Base-by-base conservation (phyloP, 2,888 invertebrate species). In the Schizotus pectinicornis region DNA sequence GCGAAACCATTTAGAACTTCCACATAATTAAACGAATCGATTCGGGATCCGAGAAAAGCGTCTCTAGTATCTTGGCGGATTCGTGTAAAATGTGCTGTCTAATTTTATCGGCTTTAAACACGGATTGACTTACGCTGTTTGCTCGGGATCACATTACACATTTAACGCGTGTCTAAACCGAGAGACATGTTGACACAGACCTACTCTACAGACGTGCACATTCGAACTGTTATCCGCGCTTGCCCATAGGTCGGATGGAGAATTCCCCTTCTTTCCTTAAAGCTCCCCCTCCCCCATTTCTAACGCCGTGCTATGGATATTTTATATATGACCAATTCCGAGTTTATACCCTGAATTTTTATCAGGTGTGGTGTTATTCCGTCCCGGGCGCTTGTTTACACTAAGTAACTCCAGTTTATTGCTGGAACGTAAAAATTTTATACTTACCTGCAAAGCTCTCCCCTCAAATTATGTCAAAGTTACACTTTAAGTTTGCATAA, bases 1-100 rank as follows among this genome's bases (percentile, higher is more conserved):
- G 60, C 56, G 50, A 47, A 56, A 59, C 55, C 63, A 59, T 61
- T 63, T 61, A 58, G 54, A 62, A 61, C 56, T 67, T 62, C 61
- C 64, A 66, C 64, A 59, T 61, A 64, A 66, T 64, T 64, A 56
- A 64, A 55, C 64, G 55, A 64, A 57, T 57, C 57, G 50, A 59
- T 57, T 57, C 34, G 45, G 34, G 33, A 39, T 7, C 12, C 38
- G 38, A n/a, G 3, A 11, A 53, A 46, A 41, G 35, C 39, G 30
- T 48, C 54, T 30, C 39, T 7, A 30, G n/a, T 8, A 14, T 47
- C 35, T 30, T 48, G 8, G 9, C 7, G 13, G 48, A 47, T 47
- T 47, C 47, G 41, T 33, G 7, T 38, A 37, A 35, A 22, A 55
- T 33, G 55, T 55, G n/a, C 38, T 34, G 38, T 22, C 48, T 55